phyloP scores from a whole-genome alignment of 2,888 invertebrate genomes.

The Stenurella melanura region DNA sequence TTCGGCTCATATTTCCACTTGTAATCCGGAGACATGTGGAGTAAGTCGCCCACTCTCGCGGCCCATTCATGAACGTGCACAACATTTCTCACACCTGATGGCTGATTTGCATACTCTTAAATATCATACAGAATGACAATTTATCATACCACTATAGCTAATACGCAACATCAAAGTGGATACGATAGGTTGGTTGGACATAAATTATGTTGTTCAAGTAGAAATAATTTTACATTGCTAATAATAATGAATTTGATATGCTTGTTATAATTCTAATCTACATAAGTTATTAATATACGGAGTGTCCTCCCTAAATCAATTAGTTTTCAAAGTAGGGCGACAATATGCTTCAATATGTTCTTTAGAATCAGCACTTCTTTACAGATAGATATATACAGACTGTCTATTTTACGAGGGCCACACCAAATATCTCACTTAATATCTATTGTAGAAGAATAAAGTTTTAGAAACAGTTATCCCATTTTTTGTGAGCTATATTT shows the following conservation, averaged over 20 bases:
- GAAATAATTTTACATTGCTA: conserved; percentile 31
- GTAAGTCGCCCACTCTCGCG: conserved; percentile 30
- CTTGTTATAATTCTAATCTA: conserved; percentile 17
- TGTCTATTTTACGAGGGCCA: no score
- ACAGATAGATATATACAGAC: no score
- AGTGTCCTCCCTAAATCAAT: no score
- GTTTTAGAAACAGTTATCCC: no score
- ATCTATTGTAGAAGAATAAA: no score
- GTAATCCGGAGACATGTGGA: conserved; percentile 22
- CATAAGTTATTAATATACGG: background rate
- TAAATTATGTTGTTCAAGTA: conserved; percentile 27
- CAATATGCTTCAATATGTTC: no score
- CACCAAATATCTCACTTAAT: no score
- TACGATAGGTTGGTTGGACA: conserved; percentile 18
- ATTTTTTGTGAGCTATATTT: no score
- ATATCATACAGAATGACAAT: conserved; percentile 22
- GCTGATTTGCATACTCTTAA: conserved; percentile 31
- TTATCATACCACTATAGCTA: conserved; percentile 29
- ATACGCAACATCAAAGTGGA: conserved; percentile 18
- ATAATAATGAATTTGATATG: conserved; percentile 25
- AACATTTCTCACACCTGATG: conserved; percentile 28
- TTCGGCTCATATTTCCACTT: conserved; percentile 12
- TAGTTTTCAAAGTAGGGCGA: no score
- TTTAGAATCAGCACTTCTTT: no score
- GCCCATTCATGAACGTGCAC: conserved; percentile 21